Conservation (phyloP, 2,113 vertebrate genomes). For the Neodon shergylaensis region DNA sequence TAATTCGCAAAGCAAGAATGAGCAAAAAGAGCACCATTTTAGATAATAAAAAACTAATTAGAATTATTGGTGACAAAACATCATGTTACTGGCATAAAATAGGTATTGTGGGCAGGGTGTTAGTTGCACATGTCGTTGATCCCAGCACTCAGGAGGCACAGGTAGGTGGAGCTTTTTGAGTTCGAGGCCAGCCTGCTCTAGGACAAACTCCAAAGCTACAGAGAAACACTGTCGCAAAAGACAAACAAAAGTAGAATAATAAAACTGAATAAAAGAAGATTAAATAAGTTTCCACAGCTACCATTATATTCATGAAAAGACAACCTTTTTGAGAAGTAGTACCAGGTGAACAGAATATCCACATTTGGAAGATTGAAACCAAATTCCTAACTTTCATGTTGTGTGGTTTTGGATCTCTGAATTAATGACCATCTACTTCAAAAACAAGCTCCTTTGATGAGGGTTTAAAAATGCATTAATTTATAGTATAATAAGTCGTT, state of each 20-base stretch:
- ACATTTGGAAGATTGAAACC: not conserved
- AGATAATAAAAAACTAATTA: not conserved
- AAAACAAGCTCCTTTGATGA: too few species aligned
- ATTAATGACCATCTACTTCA: too few species aligned
- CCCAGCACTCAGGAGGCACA: too few species aligned
- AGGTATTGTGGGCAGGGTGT: not conserved
- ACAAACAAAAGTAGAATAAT: not conserved
- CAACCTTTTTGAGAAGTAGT: not conserved
- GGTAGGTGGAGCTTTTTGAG: too few species aligned
- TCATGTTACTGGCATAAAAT: not conserved
- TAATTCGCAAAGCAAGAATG: not conserved
- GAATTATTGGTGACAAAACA: not conserved
- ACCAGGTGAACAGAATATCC: not conserved
- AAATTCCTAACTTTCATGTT: not conserved
- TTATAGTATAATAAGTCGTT: too few species aligned
- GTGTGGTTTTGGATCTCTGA: too few species aligned
- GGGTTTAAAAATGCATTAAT: too few species aligned
- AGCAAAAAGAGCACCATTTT: not conserved
- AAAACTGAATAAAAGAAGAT: not conserved
- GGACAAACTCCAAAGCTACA: too few species aligned
- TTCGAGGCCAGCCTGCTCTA: too few species aligned
- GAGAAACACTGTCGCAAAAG: too few species aligned
- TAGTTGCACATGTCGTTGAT: too few species aligned
- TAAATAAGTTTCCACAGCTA: not conserved
- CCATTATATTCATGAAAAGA: not conserved